A percentile compares a stretch with the other conserved stretches of the same genome.
phyloP scores from a whole-genome alignment of 1,140 invertebrate genomes.

The Conopomorpha cramerella region DNA sequence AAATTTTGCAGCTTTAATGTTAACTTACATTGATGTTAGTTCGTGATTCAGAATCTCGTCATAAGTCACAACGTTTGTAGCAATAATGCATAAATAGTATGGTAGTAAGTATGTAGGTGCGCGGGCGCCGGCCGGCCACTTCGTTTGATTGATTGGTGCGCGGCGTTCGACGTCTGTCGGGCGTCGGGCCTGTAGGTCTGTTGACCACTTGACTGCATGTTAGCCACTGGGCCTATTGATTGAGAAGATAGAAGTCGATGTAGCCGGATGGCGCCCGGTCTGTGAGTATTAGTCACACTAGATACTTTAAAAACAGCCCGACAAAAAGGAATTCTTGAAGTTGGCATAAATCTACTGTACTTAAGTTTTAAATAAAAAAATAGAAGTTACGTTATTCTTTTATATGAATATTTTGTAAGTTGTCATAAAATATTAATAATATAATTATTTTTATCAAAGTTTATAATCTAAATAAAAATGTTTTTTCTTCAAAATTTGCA shows the following conservation, averaged over 20 bases:
- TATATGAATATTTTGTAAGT: slow-evolving; percentile 60
- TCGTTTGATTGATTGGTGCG: slow-evolving; percentile 7
- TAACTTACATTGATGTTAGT: slow-evolving; percentile 57
- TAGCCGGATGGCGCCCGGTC: slow-evolving; percentile 13
- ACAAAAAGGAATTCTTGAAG: slow-evolving; percentile 53
- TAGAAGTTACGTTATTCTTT: slow-evolving; percentile 60
- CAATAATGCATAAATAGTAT: slow-evolving; percentile 44
- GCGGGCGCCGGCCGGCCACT: slow-evolving; percentile 18
- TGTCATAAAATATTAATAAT: slow-evolving; percentile 61
- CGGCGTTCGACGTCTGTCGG: too few relatives aligned
- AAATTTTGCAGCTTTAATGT: slow-evolving; percentile 59
- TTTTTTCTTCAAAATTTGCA: slow-evolving; percentile 54
- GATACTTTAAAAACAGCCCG: slow-evolving; percentile 48
- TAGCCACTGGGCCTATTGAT: too few relatives aligned
- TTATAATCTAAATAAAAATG: slow-evolving; percentile 62
- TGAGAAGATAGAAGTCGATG: too few relatives aligned
- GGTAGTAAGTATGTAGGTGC: slow-evolving; percentile 22
- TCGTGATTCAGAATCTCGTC: slow-evolving; percentile 59
- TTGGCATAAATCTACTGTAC: slow-evolving; percentile 47
- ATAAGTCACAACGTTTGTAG: slow-evolving; percentile 59
- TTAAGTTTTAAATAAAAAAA: slow-evolving; percentile 48
- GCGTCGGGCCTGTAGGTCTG: too few relatives aligned
- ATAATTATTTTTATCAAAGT: slow-evolving; percentile 62
- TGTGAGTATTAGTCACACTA: slow-evolving; percentile 44
- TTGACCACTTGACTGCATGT: too few relatives aligned